Conservation (phyloP, 1,140 invertebrate genomes). For the Monomorium pharaonis region DNA sequence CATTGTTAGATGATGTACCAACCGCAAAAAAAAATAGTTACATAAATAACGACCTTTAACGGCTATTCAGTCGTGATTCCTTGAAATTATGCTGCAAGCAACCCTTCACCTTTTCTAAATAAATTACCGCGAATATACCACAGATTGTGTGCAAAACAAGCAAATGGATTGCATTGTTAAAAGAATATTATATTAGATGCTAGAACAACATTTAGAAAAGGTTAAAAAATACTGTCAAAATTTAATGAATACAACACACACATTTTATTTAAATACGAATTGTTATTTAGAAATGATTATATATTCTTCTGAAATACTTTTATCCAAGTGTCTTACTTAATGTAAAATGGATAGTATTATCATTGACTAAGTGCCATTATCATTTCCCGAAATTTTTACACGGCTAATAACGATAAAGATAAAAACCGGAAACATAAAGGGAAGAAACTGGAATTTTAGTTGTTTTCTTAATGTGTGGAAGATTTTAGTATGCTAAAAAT, state of each 20-base stretch:
- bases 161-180: not conserved
- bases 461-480: not conserved
- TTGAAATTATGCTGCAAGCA: constrained; percentile 1
- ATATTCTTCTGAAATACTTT: no score
- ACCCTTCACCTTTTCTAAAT: constrained; percentile 49
- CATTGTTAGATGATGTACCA: not conserved
- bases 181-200: not conserved
- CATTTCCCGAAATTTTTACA: not conserved
- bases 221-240: not conserved
- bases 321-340: not conserved
- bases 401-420: not conserved
- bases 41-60: constrained; percentile 32
- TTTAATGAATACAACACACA: not conserved
- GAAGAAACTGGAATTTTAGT: constrained; percentile 43
- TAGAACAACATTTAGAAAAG: not conserved
- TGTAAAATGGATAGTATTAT: not conserved
- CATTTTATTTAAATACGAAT: not conserved
- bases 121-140: constrained; percentile 1
- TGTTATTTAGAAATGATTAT: not conserved
- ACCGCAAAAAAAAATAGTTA: constrained; percentile 5
- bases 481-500: constrained; percentile 47
- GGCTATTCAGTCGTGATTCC: not conserved
- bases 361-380: not conserved
- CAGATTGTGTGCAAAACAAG: not conserved
- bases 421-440: constrained; percentile 26